Evolutionary conservation across 1,140 invertebrate species (phyloP).

Genomic region (Gonatopus flavifemur): DNA sequence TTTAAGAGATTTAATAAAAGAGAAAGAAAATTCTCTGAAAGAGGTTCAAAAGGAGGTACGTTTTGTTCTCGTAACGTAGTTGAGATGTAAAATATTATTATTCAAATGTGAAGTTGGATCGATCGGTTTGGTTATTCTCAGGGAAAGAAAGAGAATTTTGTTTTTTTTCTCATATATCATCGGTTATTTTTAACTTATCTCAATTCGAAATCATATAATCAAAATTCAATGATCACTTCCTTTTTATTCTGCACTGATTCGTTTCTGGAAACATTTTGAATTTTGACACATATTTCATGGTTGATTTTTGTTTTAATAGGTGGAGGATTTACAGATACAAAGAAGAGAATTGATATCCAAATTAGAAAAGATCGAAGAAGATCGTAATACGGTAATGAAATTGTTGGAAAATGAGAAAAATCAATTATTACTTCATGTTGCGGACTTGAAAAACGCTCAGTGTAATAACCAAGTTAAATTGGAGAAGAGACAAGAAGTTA

Average conservation of each 20-base stretch:
- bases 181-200: no score
- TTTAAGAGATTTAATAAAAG: slow-evolving; percentile 15
- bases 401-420: slow-evolving; percentile 24
- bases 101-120: no score
- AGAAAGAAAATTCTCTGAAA: slow-evolving; percentile 21
- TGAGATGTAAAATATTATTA: no score
- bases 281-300: no score
- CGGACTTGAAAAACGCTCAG: slow-evolving; percentile 11
- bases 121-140: no score
- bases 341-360: slow-evolving; percentile 16
- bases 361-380: slow-evolving; percentile 7
- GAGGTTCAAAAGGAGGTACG: slow-evolving; percentile 12
- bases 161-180: no score
- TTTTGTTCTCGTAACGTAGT: no score
- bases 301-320: slow-evolving; percentile 11
- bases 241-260: no score
- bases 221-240: no score
- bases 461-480: slow-evolving; percentile 23
- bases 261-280: no score
- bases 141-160: no score
- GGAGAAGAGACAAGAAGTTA: slow-evolving; percentile 24
- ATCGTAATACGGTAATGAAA: slow-evolving; percentile 9
- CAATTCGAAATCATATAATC: no score
- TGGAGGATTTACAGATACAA: slow-evolving; percentile 3
- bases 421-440: slow-evolving; percentile 12